Evolutionary conservation across 2,888 invertebrate species (phyloP).

Genomic region (Parochlus steinenii): DNA sequence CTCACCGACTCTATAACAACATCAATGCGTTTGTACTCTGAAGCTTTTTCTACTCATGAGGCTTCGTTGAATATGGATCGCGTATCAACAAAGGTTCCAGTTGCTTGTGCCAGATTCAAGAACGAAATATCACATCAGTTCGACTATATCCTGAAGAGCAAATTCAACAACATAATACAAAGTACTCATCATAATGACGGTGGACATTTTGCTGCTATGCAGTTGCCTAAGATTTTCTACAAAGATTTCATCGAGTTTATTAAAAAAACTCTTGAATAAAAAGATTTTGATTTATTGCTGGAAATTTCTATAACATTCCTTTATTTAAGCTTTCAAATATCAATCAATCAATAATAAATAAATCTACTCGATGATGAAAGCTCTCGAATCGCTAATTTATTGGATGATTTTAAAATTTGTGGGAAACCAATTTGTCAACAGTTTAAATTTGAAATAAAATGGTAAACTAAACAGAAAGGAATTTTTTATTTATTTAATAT

Average conservation of each 20-base stretch:
- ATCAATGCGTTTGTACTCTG: constrained; percentile 57
- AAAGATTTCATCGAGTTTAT: constrained; percentile 20
- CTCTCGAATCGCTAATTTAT: too few species aligned
- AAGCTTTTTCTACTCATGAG: constrained; percentile 31
- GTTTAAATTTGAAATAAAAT: too few species aligned
- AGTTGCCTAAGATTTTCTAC: constrained; percentile 23
- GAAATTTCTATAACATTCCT: too few species aligned
- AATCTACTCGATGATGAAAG: too few species aligned
- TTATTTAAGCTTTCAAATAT: too few species aligned
- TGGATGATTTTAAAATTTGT: too few species aligned
- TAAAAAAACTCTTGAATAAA: constrained; percentile 10
- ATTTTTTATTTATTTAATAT: too few species aligned
- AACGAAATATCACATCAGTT: constrained; percentile 21
- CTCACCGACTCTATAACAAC: constrained; percentile 52
- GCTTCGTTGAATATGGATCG: constrained; percentile 24
- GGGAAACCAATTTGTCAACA: too few species aligned
- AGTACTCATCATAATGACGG: constrained; percentile 21
- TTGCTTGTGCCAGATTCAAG: constrained; percentile 24
- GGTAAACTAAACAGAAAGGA: too few species aligned
- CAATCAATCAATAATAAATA: too few species aligned
- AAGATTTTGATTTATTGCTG: too few species aligned
- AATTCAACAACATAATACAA: constrained; percentile 22
- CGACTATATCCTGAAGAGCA: constrained; percentile 19
- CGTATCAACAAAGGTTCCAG: constrained; percentile 19
- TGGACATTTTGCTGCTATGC: constrained; percentile 26